These are phyloP conservation scores for Allolobophora icterica DNA, from an alignment of 2,888 invertebrate genomes.

Conservation along the genomic window DNA sequence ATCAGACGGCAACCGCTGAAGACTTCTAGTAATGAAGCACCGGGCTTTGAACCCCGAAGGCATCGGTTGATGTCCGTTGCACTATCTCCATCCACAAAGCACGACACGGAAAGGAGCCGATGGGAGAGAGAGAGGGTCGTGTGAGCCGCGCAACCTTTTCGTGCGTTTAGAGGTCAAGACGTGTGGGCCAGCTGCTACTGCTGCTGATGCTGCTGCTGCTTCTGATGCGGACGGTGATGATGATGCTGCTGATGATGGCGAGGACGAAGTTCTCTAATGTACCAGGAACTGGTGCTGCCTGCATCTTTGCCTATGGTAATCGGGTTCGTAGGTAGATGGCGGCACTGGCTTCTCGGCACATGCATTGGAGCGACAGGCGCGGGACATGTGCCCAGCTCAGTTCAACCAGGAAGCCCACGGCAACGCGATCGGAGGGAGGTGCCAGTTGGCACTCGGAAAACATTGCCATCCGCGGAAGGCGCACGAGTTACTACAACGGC, in stretches of 20 bases:
- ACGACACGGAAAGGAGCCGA: too few relatives aligned
- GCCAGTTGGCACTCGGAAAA: not conserved
- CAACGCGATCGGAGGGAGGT: not conserved
- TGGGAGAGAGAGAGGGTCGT: too few relatives aligned
- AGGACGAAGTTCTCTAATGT: slow-evolving; percentile 1
- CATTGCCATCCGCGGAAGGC: slow-evolving; percentile 6
- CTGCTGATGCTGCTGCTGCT: not conserved
- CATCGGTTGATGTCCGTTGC: too few relatives aligned
- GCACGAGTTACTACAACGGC: not conserved
- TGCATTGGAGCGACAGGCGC: not conserved
- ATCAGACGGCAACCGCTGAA: too few relatives aligned
- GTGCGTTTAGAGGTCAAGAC: slow-evolving; percentile 9
- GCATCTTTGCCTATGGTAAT: not conserved
- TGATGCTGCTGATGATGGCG: not conserved
- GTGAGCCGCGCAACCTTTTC: not conserved
- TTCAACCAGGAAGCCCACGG: not conserved
- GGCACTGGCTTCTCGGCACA: slow-evolving; percentile 2
- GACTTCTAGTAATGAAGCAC: too few relatives aligned
- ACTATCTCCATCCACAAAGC: too few relatives aligned
- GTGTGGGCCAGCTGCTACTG: not conserved
- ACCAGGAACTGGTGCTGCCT: slow-evolving; percentile 4
- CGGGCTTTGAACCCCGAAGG: too few relatives aligned
- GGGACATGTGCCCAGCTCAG: slow-evolving; percentile 8
- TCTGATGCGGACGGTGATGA: not conserved
- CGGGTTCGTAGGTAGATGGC: not conserved